Percentiles rank a stretch among this genome's conserved stretches.
These are phyloP conservation scores for Enteromius fasciolatus DNA, from an alignment of 2,797 vertebrate genomes.

Conservation along the genomic window DNA sequence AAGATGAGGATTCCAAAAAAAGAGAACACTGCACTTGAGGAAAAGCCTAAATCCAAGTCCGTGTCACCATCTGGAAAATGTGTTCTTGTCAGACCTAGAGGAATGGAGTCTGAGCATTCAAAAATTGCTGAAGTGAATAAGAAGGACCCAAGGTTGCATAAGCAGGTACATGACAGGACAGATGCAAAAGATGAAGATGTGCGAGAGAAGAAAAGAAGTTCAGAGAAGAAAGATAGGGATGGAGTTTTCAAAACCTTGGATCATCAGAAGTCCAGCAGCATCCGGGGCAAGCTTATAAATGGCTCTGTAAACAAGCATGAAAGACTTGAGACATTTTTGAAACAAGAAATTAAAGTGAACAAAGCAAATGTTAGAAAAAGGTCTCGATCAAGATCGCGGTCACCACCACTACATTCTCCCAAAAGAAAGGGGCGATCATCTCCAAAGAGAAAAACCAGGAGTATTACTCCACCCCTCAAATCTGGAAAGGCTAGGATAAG, in stretches of 20 bases:
- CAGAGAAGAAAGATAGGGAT: constrained; percentile 89
- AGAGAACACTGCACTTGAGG: constrained; percentile 67
- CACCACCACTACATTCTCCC: constrained; percentile 81
- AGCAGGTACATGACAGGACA: constrained; percentile 84
- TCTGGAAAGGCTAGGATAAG: constrained; percentile 80
- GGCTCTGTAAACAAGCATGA: constrained; percentile 88
- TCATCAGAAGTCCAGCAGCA: constrained; percentile 74
- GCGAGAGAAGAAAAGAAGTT: constrained; percentile 87
- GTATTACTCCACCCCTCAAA: constrained; percentile 82
- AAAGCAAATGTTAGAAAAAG: constrained; percentile 86
- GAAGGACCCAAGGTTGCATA: constrained; percentile 90
- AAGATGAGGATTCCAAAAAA: constrained; percentile 79
- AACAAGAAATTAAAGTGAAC: constrained; percentile 80
- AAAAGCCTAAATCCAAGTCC: constrained; percentile 80
- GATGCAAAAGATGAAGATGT: constrained; percentile 85
- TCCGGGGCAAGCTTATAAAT: constrained; percentile 85
- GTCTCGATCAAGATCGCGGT: constrained; percentile 87
- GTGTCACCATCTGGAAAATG: constrained; percentile 83
- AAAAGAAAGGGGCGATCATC: constrained; percentile 90
- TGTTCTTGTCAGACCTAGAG: constrained; percentile 71
- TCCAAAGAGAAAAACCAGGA: constrained; percentile 86
- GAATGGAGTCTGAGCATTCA: constrained; percentile 74
- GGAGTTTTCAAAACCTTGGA: constrained; percentile 78
- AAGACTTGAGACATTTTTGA: constrained; percentile 76
- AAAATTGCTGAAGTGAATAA: constrained; percentile 81